Percentiles rank a stretch among this genome's conserved stretches.
These are phyloP conservation scores for Sicus ferrugineus DNA, from an alignment of 2,888 invertebrate genomes.

Conservation along the genomic window DNA sequence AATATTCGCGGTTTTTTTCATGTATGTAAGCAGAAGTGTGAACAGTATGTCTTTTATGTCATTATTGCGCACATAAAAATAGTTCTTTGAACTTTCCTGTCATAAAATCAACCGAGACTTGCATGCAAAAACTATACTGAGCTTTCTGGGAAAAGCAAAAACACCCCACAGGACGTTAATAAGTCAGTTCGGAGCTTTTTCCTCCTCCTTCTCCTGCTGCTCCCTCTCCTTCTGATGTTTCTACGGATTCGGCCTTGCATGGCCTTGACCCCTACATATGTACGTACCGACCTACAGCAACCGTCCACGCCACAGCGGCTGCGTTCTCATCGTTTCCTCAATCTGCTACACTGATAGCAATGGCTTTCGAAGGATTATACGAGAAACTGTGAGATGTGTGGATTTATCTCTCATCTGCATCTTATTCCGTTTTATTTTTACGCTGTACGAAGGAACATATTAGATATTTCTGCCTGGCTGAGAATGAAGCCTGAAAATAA, in stretches of 20 bases:
- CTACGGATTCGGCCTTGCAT: slow-evolving; percentile 51
- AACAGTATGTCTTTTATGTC: neutral
- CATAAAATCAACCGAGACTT: neutral
- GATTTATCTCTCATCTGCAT: too few relatives aligned
- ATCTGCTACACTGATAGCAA: too few relatives aligned
- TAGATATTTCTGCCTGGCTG: too few relatives aligned
- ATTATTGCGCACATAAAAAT: neutral
- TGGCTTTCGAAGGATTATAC: too few relatives aligned
- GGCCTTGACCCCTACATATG: slow-evolving; percentile 54
- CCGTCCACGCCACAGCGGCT: neutral
- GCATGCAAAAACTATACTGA: too few relatives aligned
- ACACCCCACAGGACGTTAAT: neutral
- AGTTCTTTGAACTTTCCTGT: neutral
- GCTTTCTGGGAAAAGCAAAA: too few relatives aligned
- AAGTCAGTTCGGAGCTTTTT: neutral
- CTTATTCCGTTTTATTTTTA: too few relatives aligned
- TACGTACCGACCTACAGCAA: neutral
- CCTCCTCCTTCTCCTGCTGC: neutral
- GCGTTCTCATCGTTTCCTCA: neutral
- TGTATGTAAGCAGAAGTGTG: too few relatives aligned
- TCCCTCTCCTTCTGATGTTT: neutral
- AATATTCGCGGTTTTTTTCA: too few relatives aligned
- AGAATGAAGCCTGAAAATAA: too few relatives aligned
- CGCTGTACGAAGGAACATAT: too few relatives aligned
- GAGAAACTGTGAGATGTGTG: too few relatives aligned